Evolutionary conservation across 92 coral and sea anemone genomes (phyloP), one percentile per base, ranked within the genome.

Genomic region (Phenganax subtilis): DNA sequence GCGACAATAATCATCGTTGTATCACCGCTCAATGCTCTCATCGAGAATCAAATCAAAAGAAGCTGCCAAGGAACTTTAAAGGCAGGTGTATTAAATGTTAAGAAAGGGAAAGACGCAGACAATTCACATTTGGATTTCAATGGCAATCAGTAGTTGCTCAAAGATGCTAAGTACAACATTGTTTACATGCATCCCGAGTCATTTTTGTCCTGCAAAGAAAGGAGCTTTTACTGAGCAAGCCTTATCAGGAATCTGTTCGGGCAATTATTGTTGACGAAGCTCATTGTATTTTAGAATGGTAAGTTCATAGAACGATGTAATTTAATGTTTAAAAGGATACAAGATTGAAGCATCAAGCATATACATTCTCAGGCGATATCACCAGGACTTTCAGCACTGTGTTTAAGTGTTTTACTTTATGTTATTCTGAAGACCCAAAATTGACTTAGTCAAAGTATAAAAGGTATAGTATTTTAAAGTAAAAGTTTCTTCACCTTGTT

Each of bases 221-320:
- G 85, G 87, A 84, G 80, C 83, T 87, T 2, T 64, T 78, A 15
- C 85, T 80, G 60, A 84, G 85, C 56, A 12, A 7, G 77, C 85
- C 82, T 6, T 78, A 87, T 51, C 90, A 84, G 65, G 75, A 51
- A 17, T 44, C 77, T 6, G 85, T 87, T n/a, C 85, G 73, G 57
- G 82, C 83, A 64, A 69, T 84, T 28, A 82, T 87, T 54, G 53
- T 87, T 12, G 89, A 87, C 57, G 85, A 87, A 78, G 89, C 87
- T 16, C 87, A 87, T 25, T 87, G 87, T 71, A 87, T 87, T 83
- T 62, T 87, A 16, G 90, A 87, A 72, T 87, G 87, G 90, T 84
- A 80, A 62, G 85, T 74, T 61, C 17, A 60, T 80, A 47, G 29
- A 28, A 20, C 53, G 78, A 37, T 37, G 47, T 37, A 37, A 37